Percentiles rank a stretch among this genome's conserved stretches.
Evolutionary conservation across 92 coral and sea anemone genomes (phyloP).

Genomic region (Muricea muricata): DNA sequence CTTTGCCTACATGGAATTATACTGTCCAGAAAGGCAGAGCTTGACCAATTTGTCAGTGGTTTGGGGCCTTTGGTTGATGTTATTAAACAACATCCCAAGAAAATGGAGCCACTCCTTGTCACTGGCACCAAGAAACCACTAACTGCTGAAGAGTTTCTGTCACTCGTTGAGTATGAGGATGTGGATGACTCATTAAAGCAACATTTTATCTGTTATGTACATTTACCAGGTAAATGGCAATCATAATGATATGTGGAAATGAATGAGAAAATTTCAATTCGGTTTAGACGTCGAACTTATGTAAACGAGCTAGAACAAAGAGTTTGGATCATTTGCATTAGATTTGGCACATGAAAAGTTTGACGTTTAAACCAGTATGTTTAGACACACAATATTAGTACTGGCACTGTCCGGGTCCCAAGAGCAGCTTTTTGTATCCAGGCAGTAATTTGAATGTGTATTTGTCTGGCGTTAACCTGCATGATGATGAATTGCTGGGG

Average conservation of each 20-base stretch:
- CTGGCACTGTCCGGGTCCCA: no score
- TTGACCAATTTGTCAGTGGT: conserved; percentile 28
- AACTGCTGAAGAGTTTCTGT: conserved; percentile 2
- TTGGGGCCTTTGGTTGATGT: conserved; percentile 28
- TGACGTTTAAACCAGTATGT: no score
- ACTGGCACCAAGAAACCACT: conserved; percentile 13
- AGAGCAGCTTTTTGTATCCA: no score
- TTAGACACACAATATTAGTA: no score
- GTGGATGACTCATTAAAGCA: conserved; percentile 7
- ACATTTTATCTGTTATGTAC: conserved; percentile 15
- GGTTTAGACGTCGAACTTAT: not conserved
- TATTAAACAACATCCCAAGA: conserved; percentile 23
- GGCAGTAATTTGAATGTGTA: no score
- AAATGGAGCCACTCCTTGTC: conserved; percentile 23
- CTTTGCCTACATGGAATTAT: conserved; percentile 17
- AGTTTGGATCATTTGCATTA: no score
- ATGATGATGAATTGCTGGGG: no score
- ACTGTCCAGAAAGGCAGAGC: conserved; percentile 30
- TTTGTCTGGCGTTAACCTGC: no score
- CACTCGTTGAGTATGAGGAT: conserved; percentile 36
- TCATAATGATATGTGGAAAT: not conserved
- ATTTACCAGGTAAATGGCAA: conserved; percentile 3
- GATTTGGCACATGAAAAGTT: no score
- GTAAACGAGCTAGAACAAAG: no score
- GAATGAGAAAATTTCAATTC: not conserved